Evolutionary conservation across 2,888 invertebrate genomes (phyloP), one percentile per base, ranked within the genome.

Genomic region (Pollenia angustigena): DNA sequence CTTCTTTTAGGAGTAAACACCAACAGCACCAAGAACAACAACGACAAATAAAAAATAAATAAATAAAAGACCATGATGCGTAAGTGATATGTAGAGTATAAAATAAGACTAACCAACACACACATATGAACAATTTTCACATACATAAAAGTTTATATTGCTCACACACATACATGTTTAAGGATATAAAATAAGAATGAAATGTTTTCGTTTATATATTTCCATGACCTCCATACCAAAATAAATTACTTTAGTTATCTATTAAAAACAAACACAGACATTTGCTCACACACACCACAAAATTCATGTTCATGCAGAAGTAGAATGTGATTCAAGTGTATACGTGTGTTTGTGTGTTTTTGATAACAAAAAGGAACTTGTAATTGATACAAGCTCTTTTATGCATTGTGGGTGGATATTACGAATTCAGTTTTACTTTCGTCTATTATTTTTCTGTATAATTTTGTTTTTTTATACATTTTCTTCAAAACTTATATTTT

Each of bases 161-260:
- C 32, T 32, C 32, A 9, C 50, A 50, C 7, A 68, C 10, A 4
- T 14, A 56, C n/a, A 40, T 23, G 16, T 60, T 8, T 66, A 9
- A 18, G 72, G 4, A 60, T 52, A 60, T 12, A 62, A 11, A 60
- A 18, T 14, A 72, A 44, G 18, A 46, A 66, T 44, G 66, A 68
- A 78, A 85, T 84, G 48, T 74, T 44, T 80, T 85, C 58, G 69
- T 78, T 76, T 69, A 46, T 82, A 66, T 48, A 54, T 54, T 58
- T 71, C 58, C 32, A 88, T 91, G 92, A 91, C 91, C 91, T 90
- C 91, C 90, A 92, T 91, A 91, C 89, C 80, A 90, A 91, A 91
- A 91, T 92, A 92, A 92, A 92, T 92, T 92, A 91, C 91, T 92
- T 91, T 90, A 90, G 90, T 90, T 91, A 92, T 92, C 91, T 91